phyloP scores from a whole-genome alignment of 2,797 vertebrate species.

The Molothrus ater region DNA sequence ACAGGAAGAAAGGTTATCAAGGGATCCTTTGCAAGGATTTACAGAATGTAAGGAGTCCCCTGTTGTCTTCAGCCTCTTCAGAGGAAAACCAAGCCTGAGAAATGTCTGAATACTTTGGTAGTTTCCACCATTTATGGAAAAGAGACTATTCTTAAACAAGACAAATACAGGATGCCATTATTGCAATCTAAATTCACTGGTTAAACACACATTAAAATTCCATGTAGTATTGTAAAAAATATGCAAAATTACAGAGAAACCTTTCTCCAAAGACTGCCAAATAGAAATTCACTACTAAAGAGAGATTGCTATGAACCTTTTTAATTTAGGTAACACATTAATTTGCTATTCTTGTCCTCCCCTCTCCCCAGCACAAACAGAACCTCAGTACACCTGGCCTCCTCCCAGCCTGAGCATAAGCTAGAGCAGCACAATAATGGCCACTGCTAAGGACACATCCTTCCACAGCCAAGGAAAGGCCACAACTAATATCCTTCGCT shows the following conservation, averaged over 20 bases:
- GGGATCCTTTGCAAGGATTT: neutral
- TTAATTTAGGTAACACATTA: neutral
- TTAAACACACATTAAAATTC: neutral
- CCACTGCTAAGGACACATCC: neutral
- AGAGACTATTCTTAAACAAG: neutral
- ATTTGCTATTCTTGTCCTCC: neutral
- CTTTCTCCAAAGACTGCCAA: neutral
- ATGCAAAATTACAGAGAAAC: neutral
- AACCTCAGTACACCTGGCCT: neutral
- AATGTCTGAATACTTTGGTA: neutral
- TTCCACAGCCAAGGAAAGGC: neutral
- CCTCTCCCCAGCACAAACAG: neutral
- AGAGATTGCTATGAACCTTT: neutral
- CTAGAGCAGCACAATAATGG: neutral
- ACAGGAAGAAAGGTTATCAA: neutral
- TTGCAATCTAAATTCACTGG: neutral
- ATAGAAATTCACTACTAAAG: neutral
- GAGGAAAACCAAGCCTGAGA: neutral
- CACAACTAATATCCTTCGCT: neutral
- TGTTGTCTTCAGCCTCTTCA: neutral
- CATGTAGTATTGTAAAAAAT: neutral
- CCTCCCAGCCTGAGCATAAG: neutral
- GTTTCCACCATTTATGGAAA: neutral
- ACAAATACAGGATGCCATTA: neutral
- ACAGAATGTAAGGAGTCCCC: neutral